Evolutionary conservation across 2,113 vertebrate species (phyloP).

Genomic region (Siphamia tubifer): DNA sequence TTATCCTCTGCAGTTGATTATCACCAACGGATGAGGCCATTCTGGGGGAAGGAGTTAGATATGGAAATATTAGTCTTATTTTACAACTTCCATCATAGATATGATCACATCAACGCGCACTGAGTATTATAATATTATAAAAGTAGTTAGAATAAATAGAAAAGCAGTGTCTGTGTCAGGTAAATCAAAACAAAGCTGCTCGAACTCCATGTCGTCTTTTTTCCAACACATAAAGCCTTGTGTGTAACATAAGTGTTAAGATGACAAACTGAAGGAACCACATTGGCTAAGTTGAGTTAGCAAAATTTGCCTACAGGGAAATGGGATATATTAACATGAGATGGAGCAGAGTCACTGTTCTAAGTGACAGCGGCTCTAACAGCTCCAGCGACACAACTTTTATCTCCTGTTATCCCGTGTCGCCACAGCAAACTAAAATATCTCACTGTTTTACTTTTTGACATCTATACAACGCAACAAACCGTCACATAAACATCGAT

Average conservation of each 20-base stretch:
- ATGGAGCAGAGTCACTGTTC: neutral
- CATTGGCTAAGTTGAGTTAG: slow-evolving; percentile 16
- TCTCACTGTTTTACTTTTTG: neutral
- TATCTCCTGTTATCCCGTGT: neutral
- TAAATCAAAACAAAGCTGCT: no score
- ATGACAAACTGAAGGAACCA: neutral
- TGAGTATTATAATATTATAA: no score
- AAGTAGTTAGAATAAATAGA: no score
- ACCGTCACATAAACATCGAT: slow-evolving; percentile 33
- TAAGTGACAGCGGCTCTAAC: neutral
- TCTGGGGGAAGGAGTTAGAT: slow-evolving; percentile 2
- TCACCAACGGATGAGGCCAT: slow-evolving; percentile 86
- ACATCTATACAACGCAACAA: neutral
- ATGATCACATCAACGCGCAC: no score
- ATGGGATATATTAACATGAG: neutral
- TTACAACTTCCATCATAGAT: no score
- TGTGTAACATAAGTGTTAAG: neutral
- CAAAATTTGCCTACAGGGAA: neutral
- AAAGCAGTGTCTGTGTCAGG: no score
- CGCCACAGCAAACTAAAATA: neutral
- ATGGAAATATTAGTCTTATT: neutral
- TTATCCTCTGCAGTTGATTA: slow-evolving; percentile 93
- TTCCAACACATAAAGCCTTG: no score
- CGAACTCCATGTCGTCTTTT: no score
- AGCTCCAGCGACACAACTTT: neutral